Evolutionary conservation across 2,113 vertebrate genomes (phyloP), one percentile per base, ranked within the genome.

Genomic region (Prunella fulvescens): DNA sequence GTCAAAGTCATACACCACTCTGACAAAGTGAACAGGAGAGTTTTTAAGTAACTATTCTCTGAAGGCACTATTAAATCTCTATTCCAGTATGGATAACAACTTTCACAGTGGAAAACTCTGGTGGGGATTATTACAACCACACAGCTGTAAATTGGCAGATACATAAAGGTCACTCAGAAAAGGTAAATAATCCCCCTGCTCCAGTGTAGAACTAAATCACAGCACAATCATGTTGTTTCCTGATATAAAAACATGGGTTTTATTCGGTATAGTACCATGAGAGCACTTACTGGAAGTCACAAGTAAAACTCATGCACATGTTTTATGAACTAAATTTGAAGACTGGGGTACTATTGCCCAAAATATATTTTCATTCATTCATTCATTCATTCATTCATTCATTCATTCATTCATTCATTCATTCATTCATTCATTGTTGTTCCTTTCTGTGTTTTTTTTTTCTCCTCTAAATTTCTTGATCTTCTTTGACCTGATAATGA

Each of bases 131-230:
- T 91, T 86, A 50, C 37, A 89, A 42, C 42, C 22, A 67, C n/a
- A 92, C 33, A 79, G 53, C 44, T 92, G 47, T 91, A 93, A 86
- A 77, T 79, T 92, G 66, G 58, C 47, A 56, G 84, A 80, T 50
- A 92, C 76, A 69, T 88, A 92, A 95, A 95, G 84, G 77, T 95
- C 86, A 79, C 37, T 86, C 53, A 71, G 81, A 62, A 90, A 83
- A 95, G 39, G 54, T 85, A 96, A 96, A 94, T 92, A 90, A 91
- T 78, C 47, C 58, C 33, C 19, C 40, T 73, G 35, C 13, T 78
- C 26, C 64, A 69, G 23, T 14, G 33, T 13, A 77, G 76, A 80
- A 60, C 8, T 89, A 88, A 88, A 92, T 64, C 65, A 91, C 69
- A 70, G 51, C 42, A 48, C 19, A 44, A 86, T 69, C 50, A 14